Evolutionary conservation across 2,797 vertebrate species (phyloP).

Genomic region (Etheostoma nigrum): DNA sequence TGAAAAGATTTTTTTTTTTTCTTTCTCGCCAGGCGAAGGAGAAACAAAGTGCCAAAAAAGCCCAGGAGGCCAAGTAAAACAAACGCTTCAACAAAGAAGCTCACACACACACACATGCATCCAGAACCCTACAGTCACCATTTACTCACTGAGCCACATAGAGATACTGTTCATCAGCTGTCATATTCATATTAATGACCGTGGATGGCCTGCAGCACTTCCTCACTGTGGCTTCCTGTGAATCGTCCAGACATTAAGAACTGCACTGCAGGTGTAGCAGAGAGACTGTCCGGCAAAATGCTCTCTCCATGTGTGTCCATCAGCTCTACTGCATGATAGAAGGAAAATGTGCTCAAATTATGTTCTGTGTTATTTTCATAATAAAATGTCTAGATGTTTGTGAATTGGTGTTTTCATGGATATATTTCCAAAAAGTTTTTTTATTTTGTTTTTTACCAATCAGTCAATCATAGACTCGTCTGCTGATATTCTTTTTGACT

Average conservation of each 20-base stretch:
- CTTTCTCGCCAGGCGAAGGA: slow-evolving; percentile 90
- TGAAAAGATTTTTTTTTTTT: slow-evolving; percentile 19
- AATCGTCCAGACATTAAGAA: slow-evolving; percentile 51
- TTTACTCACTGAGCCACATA: slow-evolving; percentile 55
- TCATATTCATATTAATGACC: slow-evolving; percentile 49
- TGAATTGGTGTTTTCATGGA: slow-evolving; percentile 11
- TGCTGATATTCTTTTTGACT: not conserved
- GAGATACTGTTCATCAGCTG: slow-evolving; percentile 43
- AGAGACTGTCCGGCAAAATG: slow-evolving; percentile 44
- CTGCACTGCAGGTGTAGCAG: slow-evolving; percentile 59
- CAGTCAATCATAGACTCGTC: not conserved
- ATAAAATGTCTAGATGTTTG: slow-evolving; percentile 83
- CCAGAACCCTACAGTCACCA: slow-evolving; percentile 37
- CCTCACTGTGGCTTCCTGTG: slow-evolving; percentile 48
- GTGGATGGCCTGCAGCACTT: slow-evolving; percentile 47
- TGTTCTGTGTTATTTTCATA: slow-evolving; percentile 87
- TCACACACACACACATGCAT: slow-evolving; percentile 22
- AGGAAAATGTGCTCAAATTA: slow-evolving; percentile 76
- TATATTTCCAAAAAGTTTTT: not conserved
- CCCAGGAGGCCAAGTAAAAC: slow-evolving; percentile 94
- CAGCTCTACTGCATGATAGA: slow-evolving; percentile 75
- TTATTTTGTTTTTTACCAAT: too few relatives aligned
- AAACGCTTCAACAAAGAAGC: slow-evolving; percentile 36
- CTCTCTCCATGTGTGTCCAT: slow-evolving; percentile 55
- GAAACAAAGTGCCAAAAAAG: slow-evolving; percentile 97